A percentile compares a stretch with the other conserved stretches of the same genome.
Conservation (phyloP, 2,797 vertebrate genomes). For the Platalea minor region DNA sequence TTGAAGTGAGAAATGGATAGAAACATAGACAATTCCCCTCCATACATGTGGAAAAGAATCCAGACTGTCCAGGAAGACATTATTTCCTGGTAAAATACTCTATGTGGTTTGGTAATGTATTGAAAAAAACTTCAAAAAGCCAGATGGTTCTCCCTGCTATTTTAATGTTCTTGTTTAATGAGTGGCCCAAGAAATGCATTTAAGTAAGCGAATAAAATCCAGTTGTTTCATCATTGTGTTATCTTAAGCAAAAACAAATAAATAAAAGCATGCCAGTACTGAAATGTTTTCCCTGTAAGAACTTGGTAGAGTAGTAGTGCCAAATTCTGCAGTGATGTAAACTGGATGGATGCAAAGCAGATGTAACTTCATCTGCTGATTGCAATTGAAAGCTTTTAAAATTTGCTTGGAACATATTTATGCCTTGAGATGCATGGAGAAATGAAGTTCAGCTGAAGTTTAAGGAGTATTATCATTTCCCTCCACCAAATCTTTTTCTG, state of each 20-base stretch:
- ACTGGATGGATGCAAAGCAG: slow-evolving; percentile 75
- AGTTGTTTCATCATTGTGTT: slow-evolving; percentile 53
- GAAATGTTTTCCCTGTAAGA: slow-evolving; percentile 69
- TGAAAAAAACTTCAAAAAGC: slow-evolving; percentile 65
- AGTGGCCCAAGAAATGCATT: slow-evolving; percentile 62
- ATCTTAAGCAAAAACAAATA: slow-evolving; percentile 73
- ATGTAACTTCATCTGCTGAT: slow-evolving; percentile 75
- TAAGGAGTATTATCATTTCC: slow-evolving; percentile 31
- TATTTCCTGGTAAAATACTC: slow-evolving; percentile 63
- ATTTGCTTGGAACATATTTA: slow-evolving; percentile 62
- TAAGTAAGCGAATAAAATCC: slow-evolving; percentile 61
- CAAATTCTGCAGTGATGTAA: slow-evolving; percentile 73
- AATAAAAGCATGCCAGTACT: slow-evolving; percentile 70
- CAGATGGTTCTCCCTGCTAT: slow-evolving; percentile 65
- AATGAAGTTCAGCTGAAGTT: slow-evolving; percentile 66
- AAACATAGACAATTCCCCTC: slow-evolving; percentile 22
- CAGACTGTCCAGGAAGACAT: slow-evolving; percentile 50
- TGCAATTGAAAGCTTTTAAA: slow-evolving; percentile 73
- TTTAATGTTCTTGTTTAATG: slow-evolving; percentile 59
- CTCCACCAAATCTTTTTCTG: neutral
- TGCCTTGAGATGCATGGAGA: slow-evolving; percentile 41
- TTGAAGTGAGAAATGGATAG: slow-evolving; percentile 18
- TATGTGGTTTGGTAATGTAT: slow-evolving; percentile 56
- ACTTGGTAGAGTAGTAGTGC: slow-evolving; percentile 52
- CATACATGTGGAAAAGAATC: slow-evolving; percentile 28